These are phyloP conservation scores for Myoxocephalus aenaeus DNA, from an alignment of 2,797 vertebrate genomes.

Conservation along the genomic window DNA sequence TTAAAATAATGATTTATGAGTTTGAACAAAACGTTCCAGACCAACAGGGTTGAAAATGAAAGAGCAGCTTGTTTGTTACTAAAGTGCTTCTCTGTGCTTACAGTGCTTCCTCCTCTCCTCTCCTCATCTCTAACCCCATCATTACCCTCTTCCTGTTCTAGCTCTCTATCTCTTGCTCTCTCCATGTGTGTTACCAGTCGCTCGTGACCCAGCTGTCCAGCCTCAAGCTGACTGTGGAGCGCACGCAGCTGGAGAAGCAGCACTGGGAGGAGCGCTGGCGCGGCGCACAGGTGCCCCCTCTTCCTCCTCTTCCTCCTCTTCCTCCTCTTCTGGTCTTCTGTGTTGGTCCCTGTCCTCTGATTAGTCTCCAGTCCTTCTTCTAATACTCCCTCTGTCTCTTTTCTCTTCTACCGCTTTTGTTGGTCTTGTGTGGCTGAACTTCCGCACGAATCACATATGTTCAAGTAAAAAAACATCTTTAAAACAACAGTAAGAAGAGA, in stretches of 20 bases:
- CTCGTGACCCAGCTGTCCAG: conserved; percentile 84
- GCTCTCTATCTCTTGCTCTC: conserved; percentile 83
- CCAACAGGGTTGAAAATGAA: background rate
- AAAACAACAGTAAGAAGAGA: background rate
- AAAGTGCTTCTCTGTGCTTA: conserved; percentile 58
- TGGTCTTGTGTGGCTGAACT: conserved; percentile 12
- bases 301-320: conserved; percentile 47
- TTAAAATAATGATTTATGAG: background rate
- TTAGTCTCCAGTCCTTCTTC: background rate
- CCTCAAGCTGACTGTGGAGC: conserved; percentile 85
- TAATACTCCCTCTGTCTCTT: background rate
- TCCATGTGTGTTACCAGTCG: conserved; percentile 82
- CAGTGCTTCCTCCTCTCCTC: conserved; percentile 54
- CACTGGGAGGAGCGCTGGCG: conserved; percentile 83
- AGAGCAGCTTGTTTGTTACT: conserved; percentile 16
- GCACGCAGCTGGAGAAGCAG: conserved; percentile 86
- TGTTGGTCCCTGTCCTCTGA: background rate
- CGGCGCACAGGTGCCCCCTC: conserved; percentile 77
- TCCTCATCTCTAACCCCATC: no score
- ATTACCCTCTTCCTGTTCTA: conserved; percentile 27
- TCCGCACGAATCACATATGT: background rate
- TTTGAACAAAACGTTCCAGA: background rate
- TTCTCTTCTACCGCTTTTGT: conserved; percentile 1
- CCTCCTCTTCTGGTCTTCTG: conserved; percentile 28
- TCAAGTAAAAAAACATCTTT: background rate